phyloP scores from a whole-genome alignment of 2,797 vertebrate species.

The Molossus alvarezi region DNA sequence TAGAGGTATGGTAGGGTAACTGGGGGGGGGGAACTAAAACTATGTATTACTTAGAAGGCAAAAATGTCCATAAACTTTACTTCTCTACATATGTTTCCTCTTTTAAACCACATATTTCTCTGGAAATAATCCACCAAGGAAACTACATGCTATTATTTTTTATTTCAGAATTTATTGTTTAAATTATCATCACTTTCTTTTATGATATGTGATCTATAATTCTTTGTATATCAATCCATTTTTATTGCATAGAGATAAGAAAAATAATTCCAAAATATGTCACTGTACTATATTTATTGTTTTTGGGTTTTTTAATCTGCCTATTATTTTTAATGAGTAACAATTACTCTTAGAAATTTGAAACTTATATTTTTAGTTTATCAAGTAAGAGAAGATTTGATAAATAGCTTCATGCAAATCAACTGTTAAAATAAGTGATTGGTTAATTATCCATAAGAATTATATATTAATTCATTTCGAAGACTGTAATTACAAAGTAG shows the following conservation, averaged over 20 bases:
- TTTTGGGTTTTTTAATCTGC: background rate
- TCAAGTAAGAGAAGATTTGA: constrained; percentile 43
- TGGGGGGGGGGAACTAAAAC: background rate
- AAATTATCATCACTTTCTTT: constrained; percentile 28
- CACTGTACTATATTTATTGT: background rate
- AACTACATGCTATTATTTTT: background rate
- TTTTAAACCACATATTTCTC: background rate
- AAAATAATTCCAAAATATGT: background rate
- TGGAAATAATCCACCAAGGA: background rate
- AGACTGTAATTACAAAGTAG: constrained; percentile 63
- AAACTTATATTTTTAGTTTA: constrained; percentile 12
- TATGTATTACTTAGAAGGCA: background rate
- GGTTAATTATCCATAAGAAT: constrained; percentile 64
- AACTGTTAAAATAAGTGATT: constrained; percentile 72
- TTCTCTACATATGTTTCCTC: background rate
- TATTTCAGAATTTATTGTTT: constrained; percentile 3
- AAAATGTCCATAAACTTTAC: background rate
- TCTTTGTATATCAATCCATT: background rate
- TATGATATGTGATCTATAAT: background rate
- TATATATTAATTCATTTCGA: constrained; percentile 64
- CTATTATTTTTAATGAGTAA: background rate
- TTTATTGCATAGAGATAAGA: background rate
- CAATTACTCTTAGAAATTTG: background rate
- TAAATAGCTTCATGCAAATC: constrained; percentile 59
- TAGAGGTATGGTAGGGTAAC: background rate